A percentile compares a stretch with the other conserved stretches of the same genome.
Conservation (phyloP, 2,113 vertebrate genomes). For the Micronisus gabar region DNA sequence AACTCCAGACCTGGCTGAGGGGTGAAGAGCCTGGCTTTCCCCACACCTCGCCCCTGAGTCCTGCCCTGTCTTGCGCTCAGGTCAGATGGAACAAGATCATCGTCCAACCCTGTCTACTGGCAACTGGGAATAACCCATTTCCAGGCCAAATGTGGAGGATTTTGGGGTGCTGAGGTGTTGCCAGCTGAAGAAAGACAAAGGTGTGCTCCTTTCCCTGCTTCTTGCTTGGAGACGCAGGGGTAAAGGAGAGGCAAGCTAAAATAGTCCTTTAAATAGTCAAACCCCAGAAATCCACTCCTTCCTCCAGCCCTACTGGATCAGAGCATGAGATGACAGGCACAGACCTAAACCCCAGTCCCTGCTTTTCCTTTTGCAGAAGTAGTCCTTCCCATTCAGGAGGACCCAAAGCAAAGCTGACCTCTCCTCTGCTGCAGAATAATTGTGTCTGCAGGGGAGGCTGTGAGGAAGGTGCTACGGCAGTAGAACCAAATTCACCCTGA, state of each 20-base stretch:
- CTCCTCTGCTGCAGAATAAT: neutral
- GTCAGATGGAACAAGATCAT: neutral
- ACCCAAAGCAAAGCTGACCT: neutral
- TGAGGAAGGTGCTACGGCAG: neutral
- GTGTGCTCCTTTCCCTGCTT: neutral
- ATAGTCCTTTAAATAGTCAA: neutral
- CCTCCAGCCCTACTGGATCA: neutral
- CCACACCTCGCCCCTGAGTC: rapidly evolving
- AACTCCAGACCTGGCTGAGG: neutral
- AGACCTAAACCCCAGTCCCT: neutral
- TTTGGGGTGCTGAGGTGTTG: neutral
- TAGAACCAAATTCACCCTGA: neutral
- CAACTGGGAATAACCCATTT: neutral
- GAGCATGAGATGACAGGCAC: neutral
- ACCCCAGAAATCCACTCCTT: neutral
- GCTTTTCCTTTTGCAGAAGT: neutral
- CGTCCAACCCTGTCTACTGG: neutral
- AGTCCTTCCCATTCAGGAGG: neutral
- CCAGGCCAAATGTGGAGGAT: neutral
- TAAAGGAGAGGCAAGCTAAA: neutral
- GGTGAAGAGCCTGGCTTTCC: neutral
- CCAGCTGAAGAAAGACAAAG: neutral
- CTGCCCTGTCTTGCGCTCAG: neutral
- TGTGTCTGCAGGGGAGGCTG: neutral
- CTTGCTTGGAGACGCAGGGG: neutral